These are phyloP conservation scores for Dicycla oo DNA, from an alignment of 2,888 invertebrate species.

Conservation along the genomic window DNA sequence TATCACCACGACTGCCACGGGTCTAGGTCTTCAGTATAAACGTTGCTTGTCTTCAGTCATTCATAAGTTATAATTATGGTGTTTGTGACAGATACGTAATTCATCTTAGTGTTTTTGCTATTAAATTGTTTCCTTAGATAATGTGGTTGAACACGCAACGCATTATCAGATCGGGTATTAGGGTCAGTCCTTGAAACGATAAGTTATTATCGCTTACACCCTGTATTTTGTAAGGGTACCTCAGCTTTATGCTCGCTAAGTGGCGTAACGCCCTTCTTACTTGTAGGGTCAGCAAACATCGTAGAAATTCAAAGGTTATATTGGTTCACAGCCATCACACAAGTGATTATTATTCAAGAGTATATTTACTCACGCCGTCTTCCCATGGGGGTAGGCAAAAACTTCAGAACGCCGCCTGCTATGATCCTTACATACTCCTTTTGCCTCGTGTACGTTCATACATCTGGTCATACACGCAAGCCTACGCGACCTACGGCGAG, in stretches of 20 bases:
- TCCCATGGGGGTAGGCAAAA: no score
- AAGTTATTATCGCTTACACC: constrained; percentile 15
- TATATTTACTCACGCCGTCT: not conserved
- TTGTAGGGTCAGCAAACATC: not conserved
- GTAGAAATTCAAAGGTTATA: not conserved
- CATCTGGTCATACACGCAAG: no score
- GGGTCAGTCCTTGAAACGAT: constrained; percentile 27
- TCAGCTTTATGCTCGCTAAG: constrained; percentile 6
- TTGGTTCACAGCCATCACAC: not conserved
- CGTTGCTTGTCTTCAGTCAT: not conserved
- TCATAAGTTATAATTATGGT: constrained; percentile 20
- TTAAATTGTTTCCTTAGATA: constrained; percentile 17
- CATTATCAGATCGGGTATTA: constrained; percentile 17
- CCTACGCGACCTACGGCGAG: no score
- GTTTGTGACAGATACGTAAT: constrained; percentile 34
- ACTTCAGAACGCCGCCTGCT: no score
- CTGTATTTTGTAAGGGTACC: constrained; percentile 20
- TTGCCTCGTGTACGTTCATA: no score
- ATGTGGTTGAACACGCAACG: constrained; percentile 44
- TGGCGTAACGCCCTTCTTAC: not conserved
- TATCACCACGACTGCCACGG: no score
- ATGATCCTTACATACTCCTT: no score
- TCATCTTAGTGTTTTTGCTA: constrained; percentile 28
- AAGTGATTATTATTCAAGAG: not conserved
- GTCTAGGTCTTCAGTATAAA: not conserved